These are phyloP conservation scores for Bombus cullumanus DNA, from an alignment of 1,140 invertebrate species.

Conservation along the genomic window DNA sequence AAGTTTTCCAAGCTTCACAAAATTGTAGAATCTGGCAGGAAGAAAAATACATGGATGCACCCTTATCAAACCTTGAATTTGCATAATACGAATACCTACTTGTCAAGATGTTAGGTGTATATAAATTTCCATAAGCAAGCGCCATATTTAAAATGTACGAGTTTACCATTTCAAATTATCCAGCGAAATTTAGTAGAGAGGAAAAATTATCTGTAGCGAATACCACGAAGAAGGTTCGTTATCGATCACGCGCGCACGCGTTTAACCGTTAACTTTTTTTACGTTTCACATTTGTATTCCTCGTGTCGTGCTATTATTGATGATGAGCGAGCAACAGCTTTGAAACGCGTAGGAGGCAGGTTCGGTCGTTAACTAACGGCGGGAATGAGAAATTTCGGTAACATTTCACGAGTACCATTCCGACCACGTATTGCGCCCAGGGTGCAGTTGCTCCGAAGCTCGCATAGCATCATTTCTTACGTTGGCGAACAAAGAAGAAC, in stretches of 20 bases:
- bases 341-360: not conserved
- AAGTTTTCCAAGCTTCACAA: too few species aligned
- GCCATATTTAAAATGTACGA: not conserved
- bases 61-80: not conserved
- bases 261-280: conserved; percentile 16
- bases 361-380: conserved; percentile 34
- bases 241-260: not conserved
- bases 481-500: conserved; percentile 36
- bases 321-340: conserved; percentile 12
- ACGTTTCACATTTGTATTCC: conserved; percentile 41
- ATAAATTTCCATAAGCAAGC: not conserved
- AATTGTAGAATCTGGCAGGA: not conserved
- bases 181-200: not conserved
- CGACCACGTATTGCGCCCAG: conserved; percentile 31
- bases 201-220: not conserved
- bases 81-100: not conserved
- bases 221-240: not conserved
- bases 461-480: conserved; percentile 46
- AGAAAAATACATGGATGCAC: not conserved
- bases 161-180: not conserved
- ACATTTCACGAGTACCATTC: conserved; percentile 51
- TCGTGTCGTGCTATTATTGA: conserved; percentile 41
- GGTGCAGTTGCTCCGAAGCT: conserved; percentile 23
- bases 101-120: not conserved
- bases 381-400: conserved; percentile 53